Evolutionary conservation across 2,797 vertebrate species (phyloP), one percentile per base, ranked within the genome.

Genomic region (Muraenolepis orangiensis): DNA sequence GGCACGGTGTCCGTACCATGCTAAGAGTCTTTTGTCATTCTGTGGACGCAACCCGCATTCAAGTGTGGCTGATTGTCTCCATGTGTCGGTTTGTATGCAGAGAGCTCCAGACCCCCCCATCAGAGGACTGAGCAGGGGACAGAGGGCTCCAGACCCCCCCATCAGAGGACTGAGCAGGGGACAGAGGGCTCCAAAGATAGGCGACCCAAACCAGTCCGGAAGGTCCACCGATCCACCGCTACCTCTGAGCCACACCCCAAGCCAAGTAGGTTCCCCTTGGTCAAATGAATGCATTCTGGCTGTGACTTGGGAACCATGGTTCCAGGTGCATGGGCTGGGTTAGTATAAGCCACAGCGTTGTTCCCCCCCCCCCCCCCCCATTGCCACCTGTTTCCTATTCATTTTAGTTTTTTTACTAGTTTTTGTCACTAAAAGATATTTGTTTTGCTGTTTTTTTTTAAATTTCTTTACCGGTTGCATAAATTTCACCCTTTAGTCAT

Each of bases 201-300:
- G 87, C 92, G 85, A 76, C 72, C 88, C 30, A 94, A 91, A 85
- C 92, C 95, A 71, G 91, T 96, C 51, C 90, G 96, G 84, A 99
- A 98, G 90, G 91, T 97, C 76, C 95, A 97, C 78, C 95, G 94
- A 87, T 86, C 93, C 75, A 69, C 88, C 20, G 89, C 87, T 6
- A 82, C 89, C 31, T 87, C 94, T 82, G 95, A 93, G 82, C 88
- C 91, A 26, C 93, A 96, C 74, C 82, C 92, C 78, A 98, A 93
- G 92, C 90, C 93, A 95, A 95, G 97, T 98, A 89, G 32, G 36
- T 70, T 26, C n/a, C 32, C 20, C 20, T 38, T 23, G 23, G 57
- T 0, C 5, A 31, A 67, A 67, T 14, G 29, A 67, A 6, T 67
- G 28, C 11, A 5, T 67, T 70, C 20, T 40, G 69, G 69, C 40